Percentiles rank a stretch among this genome's conserved stretches.
phyloP scores from a whole-genome alignment of 2,888 invertebrate species.

The Dicranocentrus wangi region DNA sequence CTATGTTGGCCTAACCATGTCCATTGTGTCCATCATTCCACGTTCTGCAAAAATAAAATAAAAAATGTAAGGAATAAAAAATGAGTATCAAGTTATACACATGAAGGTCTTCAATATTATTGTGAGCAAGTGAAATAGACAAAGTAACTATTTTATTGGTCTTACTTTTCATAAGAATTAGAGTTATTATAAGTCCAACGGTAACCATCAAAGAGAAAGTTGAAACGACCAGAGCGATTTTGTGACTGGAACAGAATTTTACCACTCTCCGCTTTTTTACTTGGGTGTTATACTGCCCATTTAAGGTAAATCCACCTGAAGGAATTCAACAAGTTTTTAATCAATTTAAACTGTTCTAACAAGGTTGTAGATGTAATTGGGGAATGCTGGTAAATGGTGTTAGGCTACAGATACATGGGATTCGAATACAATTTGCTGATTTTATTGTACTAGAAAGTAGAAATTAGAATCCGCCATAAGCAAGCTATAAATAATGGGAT shows the following conservation, averaged over 20 bases:
- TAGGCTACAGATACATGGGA: no score
- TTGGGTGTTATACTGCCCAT: constrained; percentile 71
- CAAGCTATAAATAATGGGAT: no score
- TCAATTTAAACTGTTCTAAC: not conserved
- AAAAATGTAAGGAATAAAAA: constrained; percentile 7
- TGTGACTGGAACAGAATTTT: constrained; percentile 73
- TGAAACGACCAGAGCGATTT: constrained; percentile 72
- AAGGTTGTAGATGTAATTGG: not conserved
- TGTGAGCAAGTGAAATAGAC: no score
- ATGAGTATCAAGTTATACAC: not conserved
- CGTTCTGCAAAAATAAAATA: constrained; percentile 65
- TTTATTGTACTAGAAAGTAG: no score
- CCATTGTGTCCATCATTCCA: constrained; percentile 73
- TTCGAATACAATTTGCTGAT: no score
- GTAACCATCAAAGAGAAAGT: constrained; percentile 72
- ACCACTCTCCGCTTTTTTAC: constrained; percentile 67
- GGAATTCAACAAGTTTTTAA: not conserved
- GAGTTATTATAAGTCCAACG: constrained; percentile 71
- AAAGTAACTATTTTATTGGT: no score
- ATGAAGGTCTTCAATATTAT: no score
- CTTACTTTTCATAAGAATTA: constrained; percentile 73
- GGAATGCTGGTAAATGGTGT: no score
- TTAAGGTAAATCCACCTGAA: constrained; percentile 72
- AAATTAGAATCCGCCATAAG: no score
- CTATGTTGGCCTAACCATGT: constrained; percentile 61